phyloP scores from a whole-genome alignment of 92 coral and sea anemone species.

The Phenganax marumi region DNA sequence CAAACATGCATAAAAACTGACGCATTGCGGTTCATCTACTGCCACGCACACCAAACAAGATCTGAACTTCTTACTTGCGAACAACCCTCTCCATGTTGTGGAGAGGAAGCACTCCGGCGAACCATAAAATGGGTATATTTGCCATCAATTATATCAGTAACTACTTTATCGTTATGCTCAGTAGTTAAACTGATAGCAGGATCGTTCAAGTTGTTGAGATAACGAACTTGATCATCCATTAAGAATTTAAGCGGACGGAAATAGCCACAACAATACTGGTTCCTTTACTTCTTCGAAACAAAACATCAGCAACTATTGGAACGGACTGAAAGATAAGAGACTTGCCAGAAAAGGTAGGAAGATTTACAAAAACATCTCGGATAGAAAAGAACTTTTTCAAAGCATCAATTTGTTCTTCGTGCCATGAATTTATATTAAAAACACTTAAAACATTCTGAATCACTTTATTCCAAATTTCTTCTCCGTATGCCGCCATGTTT shows the following conservation, averaged over 20 bases:
- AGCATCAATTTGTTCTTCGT: neutral
- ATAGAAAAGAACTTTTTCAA: neutral
- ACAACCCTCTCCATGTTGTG: slow-evolving; percentile 21
- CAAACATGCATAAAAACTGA: neutral
- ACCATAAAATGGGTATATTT: slow-evolving; percentile 25
- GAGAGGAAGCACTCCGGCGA: slow-evolving; percentile 21
- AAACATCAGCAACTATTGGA: neutral
- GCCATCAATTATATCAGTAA: neutral
- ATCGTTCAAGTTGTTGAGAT: neutral
- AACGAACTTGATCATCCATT: slow-evolving; percentile 10
- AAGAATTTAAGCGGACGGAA: neutral
- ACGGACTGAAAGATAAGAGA: neutral
- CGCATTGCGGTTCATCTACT: slow-evolving; percentile 27
- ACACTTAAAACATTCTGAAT: neutral
- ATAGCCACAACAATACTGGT: neutral
- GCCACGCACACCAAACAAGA: slow-evolving; percentile 23
- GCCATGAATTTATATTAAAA: neutral
- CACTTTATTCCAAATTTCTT: neutral
- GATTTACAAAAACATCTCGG: neutral
- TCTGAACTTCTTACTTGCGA: slow-evolving; percentile 2
- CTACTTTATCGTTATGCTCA: slow-evolving; percentile 2
- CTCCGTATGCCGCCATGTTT: too few species aligned
- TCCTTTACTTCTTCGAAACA: slow-evolving; percentile 3
- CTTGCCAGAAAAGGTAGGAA: neutral
- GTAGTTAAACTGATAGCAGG: slow-evolving; percentile 3